Evolutionary conservation across 2,888 invertebrate genomes (phyloP).

Genomic region (Scaptomyza polygonia): DNA sequence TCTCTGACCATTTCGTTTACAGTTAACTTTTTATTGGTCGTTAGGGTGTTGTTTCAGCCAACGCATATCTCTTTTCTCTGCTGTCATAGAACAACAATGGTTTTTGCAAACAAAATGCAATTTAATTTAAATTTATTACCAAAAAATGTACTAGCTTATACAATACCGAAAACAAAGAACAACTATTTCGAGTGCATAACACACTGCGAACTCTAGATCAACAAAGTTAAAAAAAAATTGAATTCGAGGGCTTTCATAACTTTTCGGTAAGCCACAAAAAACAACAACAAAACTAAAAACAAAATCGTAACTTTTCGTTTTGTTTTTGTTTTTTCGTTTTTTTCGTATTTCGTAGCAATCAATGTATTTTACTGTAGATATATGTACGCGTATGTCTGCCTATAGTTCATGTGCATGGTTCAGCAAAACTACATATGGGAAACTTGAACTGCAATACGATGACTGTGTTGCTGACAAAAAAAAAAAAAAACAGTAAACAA

Average conservation of each 20-base stretch:
- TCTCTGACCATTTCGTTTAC: not conserved
- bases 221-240: constrained; percentile 66
- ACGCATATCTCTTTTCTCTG: not conserved
- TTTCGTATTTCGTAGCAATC: constrained; percentile 19
- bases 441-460: constrained; percentile 28
- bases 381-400: not conserved
- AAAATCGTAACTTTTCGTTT: constrained; percentile 23
- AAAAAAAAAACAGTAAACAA: constrained; percentile 6
- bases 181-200: constrained; percentile 25
- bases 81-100: not conserved
- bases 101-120: constrained; percentile 11
- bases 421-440: constrained; percentile 24
- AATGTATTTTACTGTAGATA: constrained; percentile 32
- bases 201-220: constrained; percentile 27
- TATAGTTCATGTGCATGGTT: constrained; percentile 1
- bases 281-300: constrained; percentile 5
- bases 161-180: constrained; percentile 10
- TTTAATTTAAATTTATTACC: constrained; percentile 23
- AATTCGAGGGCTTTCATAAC: constrained; percentile 56
- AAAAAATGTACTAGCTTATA: constrained; percentile 1
- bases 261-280: constrained; percentile 12
- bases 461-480: constrained; percentile 33
- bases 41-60: not conserved
- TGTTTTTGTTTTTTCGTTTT: not conserved
- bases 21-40: not conserved